A percentile compares a stretch with the other conserved stretches of the same genome.
These are phyloP conservation scores for Agrypnia vestita DNA, from an alignment of 1,140 invertebrate species.

Conservation along the genomic window DNA sequence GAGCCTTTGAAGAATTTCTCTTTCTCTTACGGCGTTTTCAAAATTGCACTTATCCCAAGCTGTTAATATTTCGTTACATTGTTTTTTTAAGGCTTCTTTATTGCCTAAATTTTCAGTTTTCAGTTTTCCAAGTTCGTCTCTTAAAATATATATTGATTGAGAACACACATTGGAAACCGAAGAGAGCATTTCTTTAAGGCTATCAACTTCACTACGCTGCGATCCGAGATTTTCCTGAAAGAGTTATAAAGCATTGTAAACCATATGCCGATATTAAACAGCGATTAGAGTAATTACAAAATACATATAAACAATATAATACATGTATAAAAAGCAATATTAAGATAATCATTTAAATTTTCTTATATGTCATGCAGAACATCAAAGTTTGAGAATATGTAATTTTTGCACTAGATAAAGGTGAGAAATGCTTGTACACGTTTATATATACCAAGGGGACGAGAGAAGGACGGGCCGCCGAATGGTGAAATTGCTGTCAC, in stretches of 20 bases:
- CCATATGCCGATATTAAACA: conserved; percentile 15
- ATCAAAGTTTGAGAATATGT: neutral
- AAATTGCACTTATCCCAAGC: conserved; percentile 72
- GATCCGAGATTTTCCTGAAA: conserved; percentile 76
- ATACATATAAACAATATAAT: neutral
- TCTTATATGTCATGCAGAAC: neutral
- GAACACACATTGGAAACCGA: conserved; percentile 71
- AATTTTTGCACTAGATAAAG: neutral
- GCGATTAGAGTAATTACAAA: neutral
- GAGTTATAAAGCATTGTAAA: conserved; percentile 40
- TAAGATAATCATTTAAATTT: neutral
- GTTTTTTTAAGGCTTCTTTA: conserved; percentile 71
- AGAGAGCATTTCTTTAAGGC: conserved; percentile 70
- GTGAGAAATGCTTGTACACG: neutral
- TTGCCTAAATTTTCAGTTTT: conserved; percentile 72
- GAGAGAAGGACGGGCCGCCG: conserved; percentile 10
- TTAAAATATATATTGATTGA: conserved; percentile 75
- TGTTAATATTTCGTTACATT: conserved; percentile 73
- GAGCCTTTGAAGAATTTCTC: conserved; percentile 75
- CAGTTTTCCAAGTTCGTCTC: conserved; percentile 75
- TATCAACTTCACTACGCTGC: conserved; percentile 73
- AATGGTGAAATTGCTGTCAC: conserved; percentile 10
- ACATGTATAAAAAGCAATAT: neutral
- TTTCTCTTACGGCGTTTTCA: conserved; percentile 72
- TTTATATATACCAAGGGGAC: neutral